Base-by-base conservation (phyloP, 2,888 invertebrate genomes). In the Ptychoptera contaminata region DNA sequence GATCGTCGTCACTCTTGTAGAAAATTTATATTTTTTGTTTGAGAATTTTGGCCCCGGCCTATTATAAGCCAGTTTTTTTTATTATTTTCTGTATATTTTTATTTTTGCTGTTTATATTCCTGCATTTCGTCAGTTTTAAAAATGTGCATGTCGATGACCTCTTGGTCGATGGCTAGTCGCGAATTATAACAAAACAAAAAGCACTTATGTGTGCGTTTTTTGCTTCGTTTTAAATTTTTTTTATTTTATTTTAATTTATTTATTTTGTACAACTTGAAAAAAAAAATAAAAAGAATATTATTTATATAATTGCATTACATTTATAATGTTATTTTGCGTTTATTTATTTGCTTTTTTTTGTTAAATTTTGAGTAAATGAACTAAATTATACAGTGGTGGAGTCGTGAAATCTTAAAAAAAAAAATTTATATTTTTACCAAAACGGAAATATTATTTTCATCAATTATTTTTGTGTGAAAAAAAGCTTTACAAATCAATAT, bases 151-250 rank as follows among this genome's bases (percentile, higher is more conserved):
- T 40, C 40, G 40, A 40, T 40, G 40, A 40, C 40, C 40, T 16
- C 31, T 40, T 40, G 40, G 32, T 40, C 40, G 40, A 16, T 40
- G 40, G 40, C 40, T 40, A 40, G 40, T 40, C 40, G 40, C 30
- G 31, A 40, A 31, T 31, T 31, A 40, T 31, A 40, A 30, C 40
- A 38, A 38, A 16, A 40, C 29, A 40, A 30, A 40, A 39, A 30
- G 5, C 12, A 40, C 29, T 40, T 30, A 40, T 14, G 30, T 30
- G 40, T 30, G 29, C 29, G 40, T 14, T 16, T 40, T 40, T 30
- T 35, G 35, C 29, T 40, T 40, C 14, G 40, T 15, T 29, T 8
- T 30, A 23, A 23, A 40, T 30, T 40, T 2, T 35, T 12, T n/a
- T 14, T 30, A 14, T 23, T 30, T 40, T 30, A 30, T 30, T 30